phyloP scores from a whole-genome alignment of 2,888 invertebrate species.

The Trissolcus brochymenae region DNA sequence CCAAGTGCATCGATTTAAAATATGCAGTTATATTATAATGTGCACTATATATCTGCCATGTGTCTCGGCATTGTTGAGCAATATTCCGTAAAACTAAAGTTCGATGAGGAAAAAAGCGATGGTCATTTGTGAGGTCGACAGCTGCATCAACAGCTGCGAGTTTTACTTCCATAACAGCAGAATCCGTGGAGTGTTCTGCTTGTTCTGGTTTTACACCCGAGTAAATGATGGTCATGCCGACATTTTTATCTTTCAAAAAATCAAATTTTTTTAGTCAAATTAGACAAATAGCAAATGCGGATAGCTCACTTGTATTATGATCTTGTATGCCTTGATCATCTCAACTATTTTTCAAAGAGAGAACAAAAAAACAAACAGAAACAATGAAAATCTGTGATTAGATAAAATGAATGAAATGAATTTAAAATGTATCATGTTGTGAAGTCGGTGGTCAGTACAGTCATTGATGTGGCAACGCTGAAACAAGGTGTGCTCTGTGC shows the following conservation, averaged over 20 bases:
- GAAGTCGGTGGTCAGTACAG: slow-evolving; percentile 6
- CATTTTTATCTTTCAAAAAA: slow-evolving; percentile 10
- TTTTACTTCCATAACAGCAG: slow-evolving; percentile 39
- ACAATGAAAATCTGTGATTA: too few species aligned
- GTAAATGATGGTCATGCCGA: slow-evolving; percentile 8
- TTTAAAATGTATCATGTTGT: not conserved
- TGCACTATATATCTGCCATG: too few species aligned
- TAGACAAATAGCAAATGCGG: too few species aligned
- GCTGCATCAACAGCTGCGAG: slow-evolving; percentile 42
- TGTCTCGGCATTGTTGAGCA: not conserved
- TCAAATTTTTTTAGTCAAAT: slow-evolving; percentile 2
- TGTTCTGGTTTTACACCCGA: slow-evolving; percentile 16
- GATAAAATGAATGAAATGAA: too few species aligned
- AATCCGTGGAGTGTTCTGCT: slow-evolving; percentile 22
- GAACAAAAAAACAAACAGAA: too few species aligned
- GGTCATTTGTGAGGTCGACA: slow-evolving; percentile 32
- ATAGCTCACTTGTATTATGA: too few species aligned
- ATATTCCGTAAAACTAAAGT: slow-evolving; percentile 34
- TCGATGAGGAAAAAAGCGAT: slow-evolving; percentile 39
- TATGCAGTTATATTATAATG: too few species aligned
- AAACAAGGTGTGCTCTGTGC: slow-evolving; percentile 39
- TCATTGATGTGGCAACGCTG: slow-evolving; percentile 52
- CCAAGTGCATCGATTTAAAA: too few species aligned
- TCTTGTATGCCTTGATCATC: too few species aligned
- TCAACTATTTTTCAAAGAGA: too few species aligned